Evolutionary conservation across 1,140 invertebrate genomes (phyloP), one percentile per base, ranked within the genome.

Genomic region (Parapsyche elsis): DNA sequence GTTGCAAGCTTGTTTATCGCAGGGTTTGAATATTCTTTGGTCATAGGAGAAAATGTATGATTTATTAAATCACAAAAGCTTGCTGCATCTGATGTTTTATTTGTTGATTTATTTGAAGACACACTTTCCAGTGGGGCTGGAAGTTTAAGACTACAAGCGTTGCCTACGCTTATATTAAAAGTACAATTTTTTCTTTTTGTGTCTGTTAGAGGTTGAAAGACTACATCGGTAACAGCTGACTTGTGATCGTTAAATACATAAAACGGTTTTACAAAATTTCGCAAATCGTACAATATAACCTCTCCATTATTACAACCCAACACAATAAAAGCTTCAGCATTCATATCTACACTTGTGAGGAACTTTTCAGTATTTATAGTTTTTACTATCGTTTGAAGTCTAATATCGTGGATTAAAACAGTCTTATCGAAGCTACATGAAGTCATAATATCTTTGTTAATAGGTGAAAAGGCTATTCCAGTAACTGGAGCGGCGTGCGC

Each of bases 361-460:
- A 86, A 86, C 76, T 86, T 85, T 71, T 86, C 83, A 10, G 88
- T 88, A 67, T 84, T 84, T n/a, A 88, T 85, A 4, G 87, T 87
- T 5, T 86, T 86, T 5, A 88, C 87, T 78, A 88, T 85, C 84
- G 86, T 86, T 84, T 88, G 86, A 61, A 88, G 79, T 84, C 87
- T 85, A 49, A 87, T 84, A 82, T 89, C 88, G 84, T 89, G 88
- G 0, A 88, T 84, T 85, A 88, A 85, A 84, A 88, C 86, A 46
- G 86, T 84, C 84, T 88, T 89, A 83, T 89, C 88, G 84, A 85
- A 89, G 0, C 88, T 87, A 84, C 86, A 84, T 0, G 88, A 89
- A 0, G 88, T 67, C 83, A 89, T 83, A 0, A 89, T 87, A 85
- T 89, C 87, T 84, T 86, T 86, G 80, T 89, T 89, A 16, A 89